A percentile compares a stretch with the other conserved stretches of the same genome.
Conservation (phyloP, 2,888 invertebrate genomes). For the Chirona hameri region DNA sequence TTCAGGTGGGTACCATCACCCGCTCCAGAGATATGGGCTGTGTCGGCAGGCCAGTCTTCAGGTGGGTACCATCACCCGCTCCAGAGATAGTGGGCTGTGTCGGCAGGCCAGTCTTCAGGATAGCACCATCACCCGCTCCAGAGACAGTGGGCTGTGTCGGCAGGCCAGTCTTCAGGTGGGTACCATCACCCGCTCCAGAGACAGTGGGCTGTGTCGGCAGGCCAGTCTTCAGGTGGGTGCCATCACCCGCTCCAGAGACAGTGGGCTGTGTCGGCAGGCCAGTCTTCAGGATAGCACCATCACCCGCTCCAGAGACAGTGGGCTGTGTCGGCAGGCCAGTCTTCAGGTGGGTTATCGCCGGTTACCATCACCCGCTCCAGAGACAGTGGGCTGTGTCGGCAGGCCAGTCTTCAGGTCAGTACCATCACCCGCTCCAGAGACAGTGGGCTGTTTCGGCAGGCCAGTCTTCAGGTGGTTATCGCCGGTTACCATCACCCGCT, state of each 20-base stretch:
- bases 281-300: constrained; percentile 24
- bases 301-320: neutral
- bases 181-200: no score
- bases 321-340: neutral
- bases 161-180: constrained; percentile 22
- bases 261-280: neutral
- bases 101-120: constrained; percentile 14
- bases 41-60: constrained; percentile 3
- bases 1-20: constrained; percentile 9
- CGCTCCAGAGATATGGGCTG: neutral
- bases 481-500: no score
- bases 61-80: constrained; percentile 8
- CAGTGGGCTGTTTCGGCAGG: neutral
- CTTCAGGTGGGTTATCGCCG: neutral
- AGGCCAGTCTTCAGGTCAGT: constrained; percentile 25
- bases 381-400: neutral
- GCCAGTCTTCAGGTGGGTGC: constrained; percentile 7
- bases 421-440: no score
- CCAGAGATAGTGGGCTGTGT: neutral
- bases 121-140: no score
- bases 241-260: no score
- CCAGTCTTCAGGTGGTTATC: neutral
- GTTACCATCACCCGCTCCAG: no score
- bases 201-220: neutral
- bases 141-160: neutral